Evolutionary conservation across 2,797 vertebrate species (phyloP).

Genomic region (Hydrophis major): DNA sequence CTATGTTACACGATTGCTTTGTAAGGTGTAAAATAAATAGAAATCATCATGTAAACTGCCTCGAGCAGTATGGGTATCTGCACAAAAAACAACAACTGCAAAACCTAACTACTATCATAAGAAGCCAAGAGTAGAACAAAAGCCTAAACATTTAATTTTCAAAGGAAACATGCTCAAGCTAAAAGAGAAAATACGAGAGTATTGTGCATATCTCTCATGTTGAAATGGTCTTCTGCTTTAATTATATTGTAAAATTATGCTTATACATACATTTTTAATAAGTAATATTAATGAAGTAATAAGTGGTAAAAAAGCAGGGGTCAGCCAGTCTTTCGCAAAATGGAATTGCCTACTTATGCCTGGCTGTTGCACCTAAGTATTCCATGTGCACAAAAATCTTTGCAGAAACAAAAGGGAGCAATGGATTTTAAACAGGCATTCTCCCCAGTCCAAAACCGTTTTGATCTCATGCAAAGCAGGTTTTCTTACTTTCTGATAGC

Average conservation of each 20-base stretch:
- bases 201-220: neutral
- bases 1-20: neutral
- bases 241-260: neutral
- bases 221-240: neutral
- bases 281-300: neutral
- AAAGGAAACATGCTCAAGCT: neutral
- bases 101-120: neutral
- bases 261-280: neutral
- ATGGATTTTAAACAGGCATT: constrained; percentile 26
- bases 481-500: constrained; percentile 57
- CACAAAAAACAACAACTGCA: neutral
- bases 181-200: neutral
- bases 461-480: constrained; percentile 45
- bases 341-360: neutral
- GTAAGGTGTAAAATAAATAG: neutral
- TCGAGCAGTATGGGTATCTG: neutral
- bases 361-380: neutral
- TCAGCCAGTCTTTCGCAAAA: neutral
- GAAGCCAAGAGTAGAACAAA: neutral
- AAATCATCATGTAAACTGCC: neutral
- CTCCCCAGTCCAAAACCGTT: constrained; percentile 24
- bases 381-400: neutral
- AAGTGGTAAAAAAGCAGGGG: neutral
- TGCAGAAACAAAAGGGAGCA: neutral
- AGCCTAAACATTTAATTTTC: neutral